phyloP scores from a whole-genome alignment of 2,888 invertebrate species.

The Drosophila austrosaltans region DNA sequence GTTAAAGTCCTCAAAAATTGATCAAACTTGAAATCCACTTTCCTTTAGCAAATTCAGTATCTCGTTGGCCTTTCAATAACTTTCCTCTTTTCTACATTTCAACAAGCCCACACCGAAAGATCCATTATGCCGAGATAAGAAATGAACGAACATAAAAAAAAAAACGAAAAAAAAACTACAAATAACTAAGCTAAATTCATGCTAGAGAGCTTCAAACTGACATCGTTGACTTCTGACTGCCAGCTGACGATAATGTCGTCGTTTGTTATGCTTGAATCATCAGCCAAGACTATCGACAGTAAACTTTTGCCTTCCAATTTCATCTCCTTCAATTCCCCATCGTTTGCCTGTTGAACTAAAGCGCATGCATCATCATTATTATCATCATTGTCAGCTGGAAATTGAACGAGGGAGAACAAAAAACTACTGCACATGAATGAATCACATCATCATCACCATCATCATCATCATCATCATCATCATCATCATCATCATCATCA shows the following conservation, averaged over 20 bases:
- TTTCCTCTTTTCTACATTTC: conserved; percentile 54
- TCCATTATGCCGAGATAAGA: conserved; percentile 68
- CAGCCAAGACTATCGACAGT: conserved; percentile 54
- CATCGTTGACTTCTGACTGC: conserved; percentile 69
- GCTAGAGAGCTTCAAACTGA: conserved; percentile 41
- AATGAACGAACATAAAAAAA: conserved; percentile 26
- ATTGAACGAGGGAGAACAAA: conserved; percentile 65
- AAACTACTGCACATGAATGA: conserved; percentile 74
- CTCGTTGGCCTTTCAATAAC: conserved; percentile 69
- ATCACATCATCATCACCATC: conserved; percentile 48
- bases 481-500: neutral
- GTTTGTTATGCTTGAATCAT: conserved; percentile 72
- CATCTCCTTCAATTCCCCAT: conserved; percentile 3
- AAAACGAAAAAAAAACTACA: conserved; percentile 36
- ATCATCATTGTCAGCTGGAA: conserved; percentile 71
- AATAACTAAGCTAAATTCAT: conserved; percentile 44
- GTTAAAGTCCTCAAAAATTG: conserved; percentile 6
- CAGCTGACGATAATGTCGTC: conserved; percentile 73
- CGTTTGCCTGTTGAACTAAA: conserved; percentile 16
- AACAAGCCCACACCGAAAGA: conserved; percentile 72
- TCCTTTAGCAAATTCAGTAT: neutral
- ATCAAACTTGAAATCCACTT: conserved; percentile 1
- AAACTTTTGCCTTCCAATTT: conserved; percentile 51
- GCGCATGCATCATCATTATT: conserved; percentile 70
- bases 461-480: conserved; percentile 4